These are phyloP conservation scores for Oenanthe melanoleuca DNA, from an alignment of 2,113 vertebrate species.

Conservation along the genomic window DNA sequence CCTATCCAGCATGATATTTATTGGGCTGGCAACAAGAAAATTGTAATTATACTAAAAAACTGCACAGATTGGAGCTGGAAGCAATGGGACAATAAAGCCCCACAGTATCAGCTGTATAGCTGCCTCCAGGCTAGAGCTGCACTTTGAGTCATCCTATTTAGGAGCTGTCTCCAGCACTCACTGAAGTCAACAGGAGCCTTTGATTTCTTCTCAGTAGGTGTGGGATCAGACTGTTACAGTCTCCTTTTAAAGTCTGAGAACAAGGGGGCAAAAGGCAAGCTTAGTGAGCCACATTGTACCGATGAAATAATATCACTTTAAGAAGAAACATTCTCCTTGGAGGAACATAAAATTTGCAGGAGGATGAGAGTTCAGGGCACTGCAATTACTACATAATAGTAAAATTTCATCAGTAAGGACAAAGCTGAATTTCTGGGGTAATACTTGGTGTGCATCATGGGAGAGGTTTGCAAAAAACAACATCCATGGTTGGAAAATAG, in stretches of 20 bases:
- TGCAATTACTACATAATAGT: neutral
- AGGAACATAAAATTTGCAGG: conserved; percentile 6
- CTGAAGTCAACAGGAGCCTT: conserved; percentile 50
- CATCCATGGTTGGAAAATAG: neutral
- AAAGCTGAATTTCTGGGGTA: neutral
- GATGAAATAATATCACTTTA: conserved; percentile 17
- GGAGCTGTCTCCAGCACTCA: conserved; percentile 7
- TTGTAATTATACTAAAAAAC: conserved; percentile 31
- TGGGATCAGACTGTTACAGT: conserved; percentile 8
- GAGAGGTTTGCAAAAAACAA: neutral
- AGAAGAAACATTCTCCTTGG: conserved; percentile 1
- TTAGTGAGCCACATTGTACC: neutral
- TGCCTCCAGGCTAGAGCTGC: conserved; percentile 27
- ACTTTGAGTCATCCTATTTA: conserved; percentile 35
- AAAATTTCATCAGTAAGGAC: conserved; percentile 29
- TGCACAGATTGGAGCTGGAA: conserved; percentile 4
- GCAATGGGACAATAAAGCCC: conserved; percentile 29
- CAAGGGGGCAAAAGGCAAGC: conserved; percentile 22
- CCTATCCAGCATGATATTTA: conserved; percentile 8
- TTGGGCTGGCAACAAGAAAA: conserved; percentile 35
- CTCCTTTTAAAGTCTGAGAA: conserved; percentile 35
- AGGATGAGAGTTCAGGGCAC: neutral
- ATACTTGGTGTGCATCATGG: neutral
- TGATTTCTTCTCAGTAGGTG: conserved; percentile 50
- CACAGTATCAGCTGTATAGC: conserved; percentile 14